These are phyloP conservation scores for Luscinia megarhynchos DNA, from an alignment of 2,797 vertebrate species.

Conservation along the genomic window DNA sequence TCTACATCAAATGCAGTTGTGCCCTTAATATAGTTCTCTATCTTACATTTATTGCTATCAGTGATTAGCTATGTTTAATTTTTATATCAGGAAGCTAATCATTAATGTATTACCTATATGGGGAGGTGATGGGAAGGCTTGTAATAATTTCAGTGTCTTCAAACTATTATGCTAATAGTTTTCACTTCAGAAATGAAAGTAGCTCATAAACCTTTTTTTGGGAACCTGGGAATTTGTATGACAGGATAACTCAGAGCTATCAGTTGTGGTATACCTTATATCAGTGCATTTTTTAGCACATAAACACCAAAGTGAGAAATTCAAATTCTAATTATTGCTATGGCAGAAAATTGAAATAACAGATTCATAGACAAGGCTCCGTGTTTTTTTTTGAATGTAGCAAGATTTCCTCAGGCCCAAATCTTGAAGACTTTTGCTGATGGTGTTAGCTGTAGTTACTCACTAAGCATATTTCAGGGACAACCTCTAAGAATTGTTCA, in stretches of 20 bases:
- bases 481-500: background rate
- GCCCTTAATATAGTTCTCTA: background rate
- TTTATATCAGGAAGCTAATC: background rate
- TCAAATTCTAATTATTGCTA: background rate
- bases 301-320: background rate
- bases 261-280: background rate
- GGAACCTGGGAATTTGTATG: background rate
- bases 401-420: background rate
- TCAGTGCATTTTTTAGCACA: background rate
- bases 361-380: background rate
- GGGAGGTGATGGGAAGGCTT: background rate
- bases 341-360: background rate
- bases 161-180: background rate
- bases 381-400: background rate
- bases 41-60: background rate
- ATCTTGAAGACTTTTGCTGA: background rate
- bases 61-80: background rate
- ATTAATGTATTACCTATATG: background rate
- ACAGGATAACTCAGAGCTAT: background rate
- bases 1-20: background rate
- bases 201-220: background rate
- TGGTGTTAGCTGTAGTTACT: background rate
- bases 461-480: background rate
- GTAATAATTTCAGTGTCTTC: background rate
- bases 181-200: background rate